Evolutionary conservation across 2,888 invertebrate genomes (phyloP), one percentile per base, ranked within the genome.

Genomic region (Scrobipalpa atriplicella): DNA sequence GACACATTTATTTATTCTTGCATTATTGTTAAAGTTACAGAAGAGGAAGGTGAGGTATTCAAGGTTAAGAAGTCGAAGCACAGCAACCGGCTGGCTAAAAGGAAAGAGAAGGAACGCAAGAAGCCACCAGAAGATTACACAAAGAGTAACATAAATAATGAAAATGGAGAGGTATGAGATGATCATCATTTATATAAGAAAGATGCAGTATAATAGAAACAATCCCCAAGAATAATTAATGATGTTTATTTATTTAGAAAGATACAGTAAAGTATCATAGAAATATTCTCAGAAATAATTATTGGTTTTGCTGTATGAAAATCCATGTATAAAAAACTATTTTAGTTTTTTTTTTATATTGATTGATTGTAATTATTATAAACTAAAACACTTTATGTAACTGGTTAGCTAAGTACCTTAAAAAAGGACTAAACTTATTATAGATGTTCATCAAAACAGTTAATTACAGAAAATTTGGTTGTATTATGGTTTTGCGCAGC

Each of bases 1-100:
- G 13, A 5, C 8, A 41, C 2, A 29, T 5, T 5, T 29, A 39
- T 6, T 8, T 6, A 10, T 39, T 39, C 8, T 1, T 47, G n/a
- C n/a, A 16, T n/a, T 47, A n/a, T 47, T 18, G n/a, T n/a, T 65
- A 47, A 29, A 56, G 79, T 56, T 78, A 39, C 83, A 93, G 86
- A 93, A 90, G 97, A 96, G 78, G 97, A 97, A 82, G 83, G 82
- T 75, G 98, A 98, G 90, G 96, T 97, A 64, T 99, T 99, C 87
- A 97, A 98, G 94, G 97, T 99, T 64, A 98, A 98, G 86, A 99
- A 99, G 87, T 98, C 99, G 9, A 97, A 97, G 9, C 97, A 98
- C 81, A 98, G 98, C 88, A 97, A 98, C 87, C 95, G 96, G 84
- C 94, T 98, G 66, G 96, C 97, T 92, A 96, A 96, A 82, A 95